Evolutionary conservation across 2,888 invertebrate genomes (phyloP), one percentile per base, ranked within the genome.

Genomic region (Apotomis betuletana): DNA sequence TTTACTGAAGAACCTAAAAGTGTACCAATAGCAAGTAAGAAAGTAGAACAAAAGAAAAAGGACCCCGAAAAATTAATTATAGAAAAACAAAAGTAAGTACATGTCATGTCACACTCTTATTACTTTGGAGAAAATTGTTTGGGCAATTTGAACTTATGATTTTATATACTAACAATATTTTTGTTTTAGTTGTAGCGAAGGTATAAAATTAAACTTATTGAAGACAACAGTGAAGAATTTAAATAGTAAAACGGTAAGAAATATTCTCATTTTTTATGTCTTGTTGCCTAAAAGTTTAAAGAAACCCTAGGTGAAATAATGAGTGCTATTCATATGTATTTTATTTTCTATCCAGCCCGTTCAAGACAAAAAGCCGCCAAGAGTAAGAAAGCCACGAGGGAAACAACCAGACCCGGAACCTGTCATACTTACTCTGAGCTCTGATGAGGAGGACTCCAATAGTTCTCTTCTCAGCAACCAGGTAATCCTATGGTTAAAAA

Each of bases 1-100:
- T 94, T 97, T 78, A 95, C 95, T 0, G 96, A 96, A 74, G 95
- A 96, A 80, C 96, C 96, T 46, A 96, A 96, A 88, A 89, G 91
- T 84, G 89, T 93, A 83, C 90, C 93, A 61, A 88, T 89, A 81
- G 82, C 87, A 74, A 90, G 84, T 85, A 93, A 91, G 81, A 92
- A 92, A 85, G 85, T 88, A 74, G 93, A 93, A 80, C 91, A 89
- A 80, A 92, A 93, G 84, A 92, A 93, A 80, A 92, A 92, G 73
- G 93, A 92, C 79, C 87, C 88, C 27, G 93, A 93, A 74, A 90
- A 91, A 81, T 58, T 83, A 55, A 73, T 81, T 60, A 74, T 88
- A 80, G 92, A 93, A 78, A 91, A 89, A 80, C 88, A 86, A 63
- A 86, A 78, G 92, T 92, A 80, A 85, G 73, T 74, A 64, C 51